These are phyloP conservation scores for Phenganax subtilis DNA, from an alignment of 92 coral and sea anemone genomes.

Conservation along the genomic window DNA sequence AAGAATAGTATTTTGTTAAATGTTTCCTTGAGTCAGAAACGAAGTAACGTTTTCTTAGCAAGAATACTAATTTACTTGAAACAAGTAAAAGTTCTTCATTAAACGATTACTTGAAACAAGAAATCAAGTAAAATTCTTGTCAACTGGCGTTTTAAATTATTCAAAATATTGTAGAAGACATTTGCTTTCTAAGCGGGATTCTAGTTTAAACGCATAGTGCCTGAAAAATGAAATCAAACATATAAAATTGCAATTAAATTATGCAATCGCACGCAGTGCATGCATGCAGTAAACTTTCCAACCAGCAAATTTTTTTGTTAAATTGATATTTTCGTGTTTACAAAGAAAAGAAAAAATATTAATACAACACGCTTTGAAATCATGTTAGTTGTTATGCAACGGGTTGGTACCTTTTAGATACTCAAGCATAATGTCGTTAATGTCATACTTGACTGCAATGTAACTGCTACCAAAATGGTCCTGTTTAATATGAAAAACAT, in stretches of 20 bases:
- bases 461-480: constrained; percentile 7
- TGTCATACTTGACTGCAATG: constrained; percentile 20
- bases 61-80: not conserved
- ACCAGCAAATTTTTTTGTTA: no score
- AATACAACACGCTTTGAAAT: not conserved
- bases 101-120: not conserved
- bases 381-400: not conserved
- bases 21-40: not conserved
- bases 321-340: no score
- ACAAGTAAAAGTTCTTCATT: not conserved
- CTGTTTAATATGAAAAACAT: constrained; percentile 30
- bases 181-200: not conserved
- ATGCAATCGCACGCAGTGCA: no score
- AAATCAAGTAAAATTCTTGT: no score
- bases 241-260: no score
- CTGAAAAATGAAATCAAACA: not conserved
- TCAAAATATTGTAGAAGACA: no score
- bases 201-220: not conserved
- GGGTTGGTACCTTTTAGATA: constrained; percentile 20
- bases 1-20: not conserved
- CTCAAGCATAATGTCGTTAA: constrained; percentile 20
- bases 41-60: not conserved
- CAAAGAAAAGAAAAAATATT: no score
- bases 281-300: no score
- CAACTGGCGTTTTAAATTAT: no score